Conservation (phyloP, 2,797 vertebrate species). For the Lates japonicus region DNA sequence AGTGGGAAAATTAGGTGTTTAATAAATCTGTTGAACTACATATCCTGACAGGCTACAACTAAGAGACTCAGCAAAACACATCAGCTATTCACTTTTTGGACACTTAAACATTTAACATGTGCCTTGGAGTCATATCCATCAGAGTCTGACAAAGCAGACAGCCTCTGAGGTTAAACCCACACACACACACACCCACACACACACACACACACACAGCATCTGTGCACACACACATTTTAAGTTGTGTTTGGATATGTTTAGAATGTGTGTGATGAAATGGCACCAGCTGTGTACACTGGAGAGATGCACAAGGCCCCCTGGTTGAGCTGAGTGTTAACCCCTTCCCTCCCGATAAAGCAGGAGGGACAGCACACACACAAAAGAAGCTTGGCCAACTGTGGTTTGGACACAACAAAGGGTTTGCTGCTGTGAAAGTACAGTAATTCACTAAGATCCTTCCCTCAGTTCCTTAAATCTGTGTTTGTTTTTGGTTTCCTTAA, state of each 20-base stretch:
- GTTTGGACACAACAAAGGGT: constrained; percentile 56
- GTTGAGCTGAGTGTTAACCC: constrained; percentile 81
- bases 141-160: constrained; percentile 76
- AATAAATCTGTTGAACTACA: constrained; percentile 82
- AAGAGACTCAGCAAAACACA: constrained; percentile 75
- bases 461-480: constrained; percentile 52
- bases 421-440: constrained; percentile 59
- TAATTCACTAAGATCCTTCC: constrained; percentile 58
- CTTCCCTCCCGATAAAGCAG: constrained; percentile 69
- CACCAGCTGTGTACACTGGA: constrained; percentile 88
- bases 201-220: constrained; percentile 42
- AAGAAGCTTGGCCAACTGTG: constrained; percentile 37
- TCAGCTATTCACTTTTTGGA: constrained; percentile 74
- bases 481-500: constrained; percentile 60
- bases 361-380: constrained; percentile 57
- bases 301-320: constrained; percentile 76
- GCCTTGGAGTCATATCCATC: constrained; percentile 80
- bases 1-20: constrained; percentile 79
- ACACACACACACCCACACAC: constrained; percentile 11
- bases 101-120: constrained; percentile 72
- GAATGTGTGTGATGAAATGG: constrained; percentile 87
- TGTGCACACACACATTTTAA: constrained; percentile 66
- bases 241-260: constrained; percentile 87
- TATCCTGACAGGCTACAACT: constrained; percentile 80
- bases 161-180: constrained; percentile 60